Evolutionary conservation across 2,797 vertebrate genomes (phyloP), one percentile per base, ranked within the genome.

Genomic region (Mycteria americana): DNA sequence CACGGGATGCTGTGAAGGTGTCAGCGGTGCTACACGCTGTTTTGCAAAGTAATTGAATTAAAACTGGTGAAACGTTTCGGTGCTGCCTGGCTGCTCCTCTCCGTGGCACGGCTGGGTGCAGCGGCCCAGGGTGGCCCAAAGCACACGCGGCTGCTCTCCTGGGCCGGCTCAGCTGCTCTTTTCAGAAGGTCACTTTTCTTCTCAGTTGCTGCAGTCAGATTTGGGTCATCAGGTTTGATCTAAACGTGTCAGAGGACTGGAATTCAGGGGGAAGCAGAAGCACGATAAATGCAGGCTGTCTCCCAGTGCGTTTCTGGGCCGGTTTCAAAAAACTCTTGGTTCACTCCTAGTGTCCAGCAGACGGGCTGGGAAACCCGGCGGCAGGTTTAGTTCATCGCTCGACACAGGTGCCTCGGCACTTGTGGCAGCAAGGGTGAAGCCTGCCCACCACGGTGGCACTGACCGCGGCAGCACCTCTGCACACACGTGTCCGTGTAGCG

Each of bases 191-290:
- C 51, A 57, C 56, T 93, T 85, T 64, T 85, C 64, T 76, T 91
- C 83, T 88, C 88, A 46, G 43, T 48, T 88, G 60, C 94, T 57
- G 30, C 62, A 83, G 91, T 78, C 89, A 74, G 88, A 93, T 95
- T 64, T 89, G 83, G 94, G 88, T 95, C 92, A 93, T 45, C 63
- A 79, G 74, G 70, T 95, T 95, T 89, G 77, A 73, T 86, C 76
- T 86, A 50, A 90, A n/a, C 53, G 45, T 63, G 76, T 69, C 89
- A 90, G 88, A 82, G 83, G 83, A 73, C 63, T 89, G 92, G 88
- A 93, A 92, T 87, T 90, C 74, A 82, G 2, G 5, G 46, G 72
- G 79, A 85, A 93, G 83, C 73, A 79, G 75, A 51, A 68, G 77
- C 63, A 85, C 0, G 35, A 70, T 39, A 41, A 68, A 79, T 0